Conservation (phyloP, 2,888 invertebrate species). For the Ophion costatus region DNA sequence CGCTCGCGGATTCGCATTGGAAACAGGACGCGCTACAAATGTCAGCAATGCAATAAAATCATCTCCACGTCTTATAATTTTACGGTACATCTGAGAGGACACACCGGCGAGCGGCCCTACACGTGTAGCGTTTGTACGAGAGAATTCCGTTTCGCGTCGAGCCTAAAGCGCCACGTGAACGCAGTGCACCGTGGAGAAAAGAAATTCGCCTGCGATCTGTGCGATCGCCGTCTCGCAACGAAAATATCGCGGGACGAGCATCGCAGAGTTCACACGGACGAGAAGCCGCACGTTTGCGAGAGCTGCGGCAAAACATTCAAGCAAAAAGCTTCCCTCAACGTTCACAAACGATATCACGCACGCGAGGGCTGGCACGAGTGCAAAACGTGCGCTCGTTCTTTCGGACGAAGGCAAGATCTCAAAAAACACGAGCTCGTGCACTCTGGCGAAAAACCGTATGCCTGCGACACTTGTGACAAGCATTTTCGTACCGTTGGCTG, state of each 20-base stretch:
- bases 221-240: constrained; percentile 75
- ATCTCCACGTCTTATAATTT: constrained; percentile 86
- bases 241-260: constrained; percentile 77
- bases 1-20: constrained; percentile 77
- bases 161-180: constrained; percentile 76
- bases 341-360: constrained; percentile 81
- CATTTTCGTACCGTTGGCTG: constrained; percentile 84
- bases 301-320: constrained; percentile 84
- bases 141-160: constrained; percentile 76
- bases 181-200: constrained; percentile 76
- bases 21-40: constrained; percentile 85
- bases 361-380: constrained; percentile 67
- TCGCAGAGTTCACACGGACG: constrained; percentile 82
- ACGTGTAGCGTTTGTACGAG: constrained; percentile 78
- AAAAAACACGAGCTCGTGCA: constrained; percentile 84
- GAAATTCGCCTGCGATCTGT: constrained; percentile 77
- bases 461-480: constrained; percentile 85
- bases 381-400: constrained; percentile 79
- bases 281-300: constrained; percentile 81
- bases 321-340: constrained; percentile 82
- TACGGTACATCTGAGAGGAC: constrained; percentile 72
- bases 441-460: constrained; percentile 81
- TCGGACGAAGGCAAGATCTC: constrained; percentile 84
- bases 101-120: constrained; percentile 75
- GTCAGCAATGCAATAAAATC: constrained; percentile 85